Base-by-base conservation (phyloP, 2,113 vertebrate genomes). In the Cryptomyrus ogoouensis region DNA sequence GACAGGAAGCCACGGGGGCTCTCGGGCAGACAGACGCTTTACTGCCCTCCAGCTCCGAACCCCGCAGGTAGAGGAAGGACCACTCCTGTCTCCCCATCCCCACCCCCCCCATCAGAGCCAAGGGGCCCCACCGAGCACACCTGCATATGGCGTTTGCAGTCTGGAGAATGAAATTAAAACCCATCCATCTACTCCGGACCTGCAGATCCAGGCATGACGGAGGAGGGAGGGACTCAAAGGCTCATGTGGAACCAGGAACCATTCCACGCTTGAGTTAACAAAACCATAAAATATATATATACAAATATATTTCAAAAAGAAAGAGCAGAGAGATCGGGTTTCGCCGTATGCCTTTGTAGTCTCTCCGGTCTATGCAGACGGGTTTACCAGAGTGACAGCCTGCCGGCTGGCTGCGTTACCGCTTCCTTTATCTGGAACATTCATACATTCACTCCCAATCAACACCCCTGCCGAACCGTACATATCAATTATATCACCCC, bases 1-100 rank as follows among this genome's bases (percentile, higher is more conserved):
- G 83, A 46, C 83, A 84, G 89, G 89, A 92, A 90, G 88, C 90
- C 91, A 90, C 83, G 58, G 84, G n/a, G 56, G 58, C 56, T 50
- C 70, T 88, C 83, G 0, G 66, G 83, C 90, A 92, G 53, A 46
- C 27, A 46, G 56, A 88, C 13, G 24, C 27, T 89, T 90, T 49
- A 58, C 44, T 44, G 53, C 66, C 85, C 31, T 42, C 42, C 9
- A 58, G 66, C 80, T 86, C 92, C 12, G 10, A 31, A 39, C 85
- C 85, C 44, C 0, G n/a, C 85, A 87, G 31, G 50, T 87, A 53
- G 2, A 87, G 27, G 50, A 35, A 53, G 85, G 85, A 19, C 74
- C 74, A 56, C 50, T 87, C 9, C 47, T 21, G 13, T 44, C 80
- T 47, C 21, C 80, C 42, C 3, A n/a, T 47, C 21, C 80, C 42